Evolutionary conservation across 2,888 invertebrate species (phyloP).

Genomic region (Aphodius sticticus): DNA sequence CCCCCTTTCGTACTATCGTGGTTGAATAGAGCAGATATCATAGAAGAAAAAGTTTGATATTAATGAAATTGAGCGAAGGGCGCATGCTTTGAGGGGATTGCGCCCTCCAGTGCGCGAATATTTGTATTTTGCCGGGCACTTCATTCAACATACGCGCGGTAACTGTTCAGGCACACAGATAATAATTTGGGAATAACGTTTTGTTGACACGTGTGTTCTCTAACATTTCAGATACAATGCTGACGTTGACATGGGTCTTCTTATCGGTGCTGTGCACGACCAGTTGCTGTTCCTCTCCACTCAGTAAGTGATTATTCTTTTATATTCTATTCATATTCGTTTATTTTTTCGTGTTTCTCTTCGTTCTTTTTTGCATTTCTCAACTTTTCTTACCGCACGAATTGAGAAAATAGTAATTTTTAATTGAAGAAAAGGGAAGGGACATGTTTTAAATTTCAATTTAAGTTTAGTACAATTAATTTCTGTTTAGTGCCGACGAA

Average conservation of each 20-base stretch:
- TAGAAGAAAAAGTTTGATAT: slow-evolving; percentile 12
- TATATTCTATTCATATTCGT: not conserved
- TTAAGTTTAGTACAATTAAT: no score
- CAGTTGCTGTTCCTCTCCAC: slow-evolving; percentile 21
- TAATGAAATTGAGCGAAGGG: slow-evolving; percentile 6
- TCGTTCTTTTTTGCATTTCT: no score
- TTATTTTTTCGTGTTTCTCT: no score
- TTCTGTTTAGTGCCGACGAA: no score
- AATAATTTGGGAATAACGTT: not conserved
- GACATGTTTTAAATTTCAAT: no score
- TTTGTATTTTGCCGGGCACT: slow-evolving; percentile 30
- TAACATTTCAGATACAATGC: slow-evolving; percentile 23
- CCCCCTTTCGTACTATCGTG: no score
- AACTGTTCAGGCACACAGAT: slow-evolving; percentile 4
- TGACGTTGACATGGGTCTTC: slow-evolving; percentile 15
- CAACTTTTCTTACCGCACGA: no score
- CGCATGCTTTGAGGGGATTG: slow-evolving; percentile 29
- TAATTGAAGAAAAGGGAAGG: no score
- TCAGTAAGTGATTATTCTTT: slow-evolving; percentile 34
- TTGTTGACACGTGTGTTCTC: not conserved
- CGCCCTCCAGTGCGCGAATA: slow-evolving; percentile 30
- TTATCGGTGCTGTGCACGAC: not conserved
- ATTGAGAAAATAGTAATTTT: no score
- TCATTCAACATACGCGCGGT: slow-evolving; percentile 21
- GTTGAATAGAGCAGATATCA: not conserved